Base-by-base conservation (phyloP, 1,140 invertebrate species). In the Atopsyche davidsoni region DNA sequence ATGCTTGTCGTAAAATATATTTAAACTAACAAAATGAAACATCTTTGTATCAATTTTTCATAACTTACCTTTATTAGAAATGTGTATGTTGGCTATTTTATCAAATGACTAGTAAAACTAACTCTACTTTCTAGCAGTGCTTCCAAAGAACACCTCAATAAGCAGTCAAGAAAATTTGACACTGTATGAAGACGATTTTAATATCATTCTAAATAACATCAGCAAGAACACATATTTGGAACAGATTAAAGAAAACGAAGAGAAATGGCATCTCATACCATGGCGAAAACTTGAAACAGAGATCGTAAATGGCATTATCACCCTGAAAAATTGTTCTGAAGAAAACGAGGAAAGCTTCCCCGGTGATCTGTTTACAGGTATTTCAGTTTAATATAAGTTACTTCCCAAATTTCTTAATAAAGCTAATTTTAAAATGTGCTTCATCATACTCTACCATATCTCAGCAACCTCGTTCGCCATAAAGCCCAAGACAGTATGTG, bases 361-460 rank as follows among this genome's bases (percentile, higher is more conserved):
- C 3, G 28, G 24, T 11, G 47, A 50, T 19, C 6, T 50, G 6
- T 50, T 50, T 14, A 50, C 47, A 34, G 28, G 47, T 32, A 50
- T n/a, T 7, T 18, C 9, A 7, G 28, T 31, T 32, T 9, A 47
- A 17, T 17, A 3, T 23, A 28, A 39, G 31, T 13, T 22, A 6
- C 16, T 7, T 4, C 6, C 14, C 18, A 25, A 4, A 16, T 18
- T 3, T 18, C 6, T 7, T 41, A 44, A 11, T 23, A 24, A 6
- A 9, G 4, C 4, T 17, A 24, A 19, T 16, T 7, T 19, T 18
- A 18, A 9, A 44, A 28, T 4, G 16, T 13, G 24, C 9, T 25
- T 10, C 9, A 4, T 28, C 4, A 10, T 25, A 44, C 6, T 28
- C 13, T 17, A 4, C n/a, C 16, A 6, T 10, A 21, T 13, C 4